Evolutionary conservation across 2,888 invertebrate species (phyloP).

Genomic region (Ommatoiulus sabulosus): DNA sequence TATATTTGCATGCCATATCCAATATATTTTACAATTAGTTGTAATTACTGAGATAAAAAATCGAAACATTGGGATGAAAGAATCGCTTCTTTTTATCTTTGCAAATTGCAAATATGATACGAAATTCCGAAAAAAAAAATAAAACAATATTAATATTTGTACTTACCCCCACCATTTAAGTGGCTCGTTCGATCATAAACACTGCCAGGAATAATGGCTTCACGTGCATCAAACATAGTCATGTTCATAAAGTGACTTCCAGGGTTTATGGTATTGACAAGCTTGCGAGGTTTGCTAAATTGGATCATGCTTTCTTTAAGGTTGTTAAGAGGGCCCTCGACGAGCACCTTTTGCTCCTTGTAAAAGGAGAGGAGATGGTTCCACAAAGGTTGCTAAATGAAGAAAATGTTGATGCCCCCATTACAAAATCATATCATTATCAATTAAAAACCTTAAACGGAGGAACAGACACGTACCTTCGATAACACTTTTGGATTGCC

Average conservation of each 20-base stretch:
- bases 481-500: slow-evolving; percentile 99
- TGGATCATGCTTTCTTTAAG: slow-evolving; percentile 96
- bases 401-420: slow-evolving; percentile 59
- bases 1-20: too few relatives aligned
- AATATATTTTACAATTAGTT: too few relatives aligned
- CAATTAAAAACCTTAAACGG: not conserved
- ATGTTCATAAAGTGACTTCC: slow-evolving; percentile 98
- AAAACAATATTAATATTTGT: not conserved
- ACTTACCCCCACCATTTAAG: slow-evolving; percentile 65
- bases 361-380: slow-evolving; percentile 97
- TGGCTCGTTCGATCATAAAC: slow-evolving; percentile 84
- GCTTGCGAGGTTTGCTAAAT: slow-evolving; percentile 96
- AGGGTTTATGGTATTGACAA: slow-evolving; percentile 93
- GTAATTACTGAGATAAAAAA: too few relatives aligned
- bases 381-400: slow-evolving; percentile 87
- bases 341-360: slow-evolving; percentile 96
- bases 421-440: not conserved
- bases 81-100: too few relatives aligned
- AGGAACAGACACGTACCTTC: slow-evolving; percentile 71
- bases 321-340: slow-evolving; percentile 97
- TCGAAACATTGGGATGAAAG: too few relatives aligned
- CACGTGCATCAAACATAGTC: slow-evolving; percentile 96
- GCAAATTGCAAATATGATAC: not conserved
- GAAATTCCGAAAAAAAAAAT: too few relatives aligned
- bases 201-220: slow-evolving; percentile 93